Percentiles rank a stretch among this genome's conserved stretches.
Evolutionary conservation across 2,797 vertebrate genomes (phyloP).

Genomic region (Rachycentron canadum): DNA sequence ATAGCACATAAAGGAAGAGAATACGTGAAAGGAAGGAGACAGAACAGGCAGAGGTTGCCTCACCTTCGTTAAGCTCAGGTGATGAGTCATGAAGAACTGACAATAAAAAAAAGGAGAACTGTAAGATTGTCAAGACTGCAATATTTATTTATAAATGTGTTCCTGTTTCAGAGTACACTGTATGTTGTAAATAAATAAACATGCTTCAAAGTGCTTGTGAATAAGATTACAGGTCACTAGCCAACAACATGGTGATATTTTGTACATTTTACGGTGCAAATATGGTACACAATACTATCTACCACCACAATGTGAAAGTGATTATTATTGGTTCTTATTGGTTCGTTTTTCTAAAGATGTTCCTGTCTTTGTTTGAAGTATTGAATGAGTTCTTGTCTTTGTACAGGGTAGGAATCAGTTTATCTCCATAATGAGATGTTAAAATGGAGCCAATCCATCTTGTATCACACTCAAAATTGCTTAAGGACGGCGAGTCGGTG

Average conservation of each 20-base stretch:
- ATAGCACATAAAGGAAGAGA: constrained; percentile 66
- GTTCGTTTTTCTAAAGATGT: constrained; percentile 74
- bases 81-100: constrained; percentile 79
- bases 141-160: constrained; percentile 87
- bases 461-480: constrained; percentile 34
- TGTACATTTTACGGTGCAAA: constrained; percentile 80
- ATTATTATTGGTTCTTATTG: constrained; percentile 54
- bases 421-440: constrained; percentile 56
- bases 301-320: constrained; percentile 77
- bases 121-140: constrained; percentile 83
- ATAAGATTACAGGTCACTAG: constrained; percentile 78
- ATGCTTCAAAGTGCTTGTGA: constrained; percentile 86
- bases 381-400: constrained; percentile 73
- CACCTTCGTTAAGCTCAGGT: constrained; percentile 87
- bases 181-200: constrained; percentile 90
- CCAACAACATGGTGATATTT: constrained; percentile 79
- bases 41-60: constrained; percentile 60
- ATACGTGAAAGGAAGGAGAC: constrained; percentile 33
- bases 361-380: constrained; percentile 71
- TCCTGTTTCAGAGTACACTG: constrained; percentile 81
- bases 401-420: constrained; percentile 75
- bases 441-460: constrained; percentile 47
- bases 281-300: constrained; percentile 72
- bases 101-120: constrained; percentile 65
- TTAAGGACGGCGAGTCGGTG: constrained; percentile 27